Conservation (phyloP, 2,888 invertebrate genomes). For the Melieria omissa region DNA sequence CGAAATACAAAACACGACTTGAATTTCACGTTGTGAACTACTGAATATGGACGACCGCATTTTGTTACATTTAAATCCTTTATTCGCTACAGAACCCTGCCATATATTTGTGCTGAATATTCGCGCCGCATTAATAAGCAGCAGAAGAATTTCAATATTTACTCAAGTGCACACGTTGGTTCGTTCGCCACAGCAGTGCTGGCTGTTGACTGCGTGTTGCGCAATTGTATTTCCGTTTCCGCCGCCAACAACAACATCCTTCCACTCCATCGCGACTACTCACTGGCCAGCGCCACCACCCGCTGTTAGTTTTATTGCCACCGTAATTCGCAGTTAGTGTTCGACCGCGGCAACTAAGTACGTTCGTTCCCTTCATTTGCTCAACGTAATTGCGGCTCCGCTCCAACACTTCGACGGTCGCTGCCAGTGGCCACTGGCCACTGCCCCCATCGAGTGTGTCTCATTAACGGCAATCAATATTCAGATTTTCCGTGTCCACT, state of each 20-base stretch:
- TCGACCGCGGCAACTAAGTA: neutral
- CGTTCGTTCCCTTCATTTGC: neutral
- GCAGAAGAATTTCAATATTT: conserved; percentile 32
- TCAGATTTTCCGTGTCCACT: conserved; percentile 43
- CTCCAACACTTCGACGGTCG: too few relatives aligned
- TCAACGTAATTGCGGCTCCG: too few relatives aligned
- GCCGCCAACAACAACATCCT: conserved; percentile 17
- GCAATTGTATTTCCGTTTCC: conserved; percentile 49
- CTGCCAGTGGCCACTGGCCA: too few relatives aligned
- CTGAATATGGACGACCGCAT: neutral
- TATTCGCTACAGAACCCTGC: neutral
- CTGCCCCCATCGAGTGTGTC: conserved; percentile 17
- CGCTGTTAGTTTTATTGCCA: neutral
- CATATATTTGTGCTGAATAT: neutral
- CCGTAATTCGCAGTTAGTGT: conserved; percentile 24
- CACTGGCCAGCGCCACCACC: neutral
- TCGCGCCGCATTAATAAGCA: conserved; percentile 13
- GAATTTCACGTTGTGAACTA: too few relatives aligned
- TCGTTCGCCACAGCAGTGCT: neutral
- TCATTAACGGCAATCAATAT: conserved; percentile 46
- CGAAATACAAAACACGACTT: conserved; percentile 18
- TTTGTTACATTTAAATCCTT: conserved; percentile 16
- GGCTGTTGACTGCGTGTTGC: conserved; percentile 29
- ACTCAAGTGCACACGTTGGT: conserved; percentile 21
- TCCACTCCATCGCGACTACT: too few relatives aligned